phyloP scores from a whole-genome alignment of 1,140 invertebrate genomes.

The Neodiprion lecontei region DNA sequence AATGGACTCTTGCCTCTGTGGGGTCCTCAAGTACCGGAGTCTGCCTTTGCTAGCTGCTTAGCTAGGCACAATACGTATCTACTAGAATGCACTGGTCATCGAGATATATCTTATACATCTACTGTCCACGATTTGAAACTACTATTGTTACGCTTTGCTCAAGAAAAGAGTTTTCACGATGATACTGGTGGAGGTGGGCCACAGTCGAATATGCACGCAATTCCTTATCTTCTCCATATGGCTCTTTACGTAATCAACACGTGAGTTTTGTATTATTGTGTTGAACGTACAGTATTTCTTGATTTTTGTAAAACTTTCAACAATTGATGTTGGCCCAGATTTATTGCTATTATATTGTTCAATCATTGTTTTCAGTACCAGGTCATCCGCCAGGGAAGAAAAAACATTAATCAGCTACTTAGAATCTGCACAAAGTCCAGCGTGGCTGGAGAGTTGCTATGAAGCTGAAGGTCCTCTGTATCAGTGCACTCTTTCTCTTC shows the following conservation, averaged over 20 bases:
- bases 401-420: constrained; percentile 75
- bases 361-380: constrained; percentile 67
- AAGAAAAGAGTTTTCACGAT: constrained; percentile 95
- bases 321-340: too few relatives aligned
- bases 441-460: constrained; percentile 82
- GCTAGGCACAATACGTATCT: constrained; percentile 88
- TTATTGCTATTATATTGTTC: not conserved
- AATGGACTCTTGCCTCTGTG: constrained; percentile 95
- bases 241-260: constrained; percentile 94
- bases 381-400: constrained; percentile 77
- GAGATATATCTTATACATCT: constrained; percentile 87
- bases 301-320: constrained; percentile 4
- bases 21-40: constrained; percentile 95
- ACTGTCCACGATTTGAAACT: constrained; percentile 95
- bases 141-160: constrained; percentile 86
- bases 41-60: constrained; percentile 91
- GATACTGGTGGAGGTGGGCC: constrained; percentile 96
- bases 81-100: constrained; percentile 84
- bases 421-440: constrained; percentile 64
- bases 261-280: constrained; percentile 63
- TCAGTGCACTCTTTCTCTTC: constrained; percentile 80
- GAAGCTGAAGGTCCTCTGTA: constrained; percentile 91
- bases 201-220: constrained; percentile 96
- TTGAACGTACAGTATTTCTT: not conserved
- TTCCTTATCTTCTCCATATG: constrained; percentile 95